Evolutionary conservation across 2,113 vertebrate species (phyloP).

Genomic region (Sinocyclocheilus anophthalmus): DNA sequence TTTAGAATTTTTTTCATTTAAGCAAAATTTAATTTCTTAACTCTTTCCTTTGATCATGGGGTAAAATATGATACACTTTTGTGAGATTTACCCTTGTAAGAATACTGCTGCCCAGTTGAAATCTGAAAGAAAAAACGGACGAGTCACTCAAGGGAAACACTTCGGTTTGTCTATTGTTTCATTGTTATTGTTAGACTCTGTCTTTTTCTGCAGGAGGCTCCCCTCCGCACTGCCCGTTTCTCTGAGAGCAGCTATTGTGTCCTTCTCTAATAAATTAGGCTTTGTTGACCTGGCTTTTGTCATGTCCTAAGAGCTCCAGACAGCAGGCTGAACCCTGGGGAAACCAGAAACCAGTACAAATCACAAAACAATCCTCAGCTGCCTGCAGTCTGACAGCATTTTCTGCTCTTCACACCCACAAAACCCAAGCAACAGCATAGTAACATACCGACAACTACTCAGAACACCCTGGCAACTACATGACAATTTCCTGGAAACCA

Average conservation of each 20-base stretch:
- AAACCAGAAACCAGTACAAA: constrained; percentile 50
- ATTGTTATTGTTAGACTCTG: constrained; percentile 12
- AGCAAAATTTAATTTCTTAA: neutral
- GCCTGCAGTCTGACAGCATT: constrained; percentile 47
- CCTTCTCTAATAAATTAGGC: constrained; percentile 59
- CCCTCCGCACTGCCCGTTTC: constrained; percentile 29
- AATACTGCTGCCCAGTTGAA: neutral
- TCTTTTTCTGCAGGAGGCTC: constrained; percentile 19
- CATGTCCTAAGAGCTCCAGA: constrained; percentile 40
- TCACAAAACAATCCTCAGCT: constrained; percentile 44
- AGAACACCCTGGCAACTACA: neutral
- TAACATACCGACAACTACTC: neutral
- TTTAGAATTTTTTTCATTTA: neutral
- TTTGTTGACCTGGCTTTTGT: constrained; percentile 54
- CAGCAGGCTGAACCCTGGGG: constrained; percentile 46
- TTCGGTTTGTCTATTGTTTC: constrained; percentile 17
- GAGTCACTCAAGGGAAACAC: constrained; percentile 1
- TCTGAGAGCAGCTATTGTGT: constrained; percentile 52
- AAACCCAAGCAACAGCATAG: constrained; percentile 6
- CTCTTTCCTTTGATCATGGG: neutral
- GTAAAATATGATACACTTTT: neutral
- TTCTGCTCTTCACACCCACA: constrained; percentile 16
- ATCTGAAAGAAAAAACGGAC: neutral
- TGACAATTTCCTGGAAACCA: neutral
- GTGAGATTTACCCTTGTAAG: neutral